A percentile compares a stretch with the other conserved stretches of the same genome.
Evolutionary conservation across 2,888 invertebrate species (phyloP).

Genomic region (Xanthorhoe designata): DNA sequence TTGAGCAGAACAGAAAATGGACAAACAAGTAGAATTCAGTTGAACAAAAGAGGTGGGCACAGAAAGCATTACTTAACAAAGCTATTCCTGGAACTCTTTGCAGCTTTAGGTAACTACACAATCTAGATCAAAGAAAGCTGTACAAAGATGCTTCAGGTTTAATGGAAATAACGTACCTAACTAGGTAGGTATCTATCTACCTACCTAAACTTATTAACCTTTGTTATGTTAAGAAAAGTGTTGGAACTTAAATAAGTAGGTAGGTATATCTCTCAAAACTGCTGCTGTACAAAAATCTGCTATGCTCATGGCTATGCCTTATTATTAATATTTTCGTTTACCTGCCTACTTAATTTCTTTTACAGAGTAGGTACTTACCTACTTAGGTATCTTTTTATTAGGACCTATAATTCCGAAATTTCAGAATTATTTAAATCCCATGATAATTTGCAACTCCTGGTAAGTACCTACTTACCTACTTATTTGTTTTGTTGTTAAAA

Average conservation of each 20-base stretch:
- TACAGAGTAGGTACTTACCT: not conserved
- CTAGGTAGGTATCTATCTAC: no score
- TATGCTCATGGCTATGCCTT: not conserved
- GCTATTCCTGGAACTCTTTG: conserved; percentile 41
- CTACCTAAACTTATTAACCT: no score
- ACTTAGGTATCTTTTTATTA: no score
- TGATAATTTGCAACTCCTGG: no score
- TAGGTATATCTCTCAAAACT: not conserved
- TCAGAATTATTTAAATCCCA: no score
- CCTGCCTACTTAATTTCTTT: not conserved
- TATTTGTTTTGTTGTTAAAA: no score
- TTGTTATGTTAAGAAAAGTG: no score
- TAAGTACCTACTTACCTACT: no score
- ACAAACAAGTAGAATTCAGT: conserved; percentile 29
- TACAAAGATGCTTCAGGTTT: conserved; percentile 22
- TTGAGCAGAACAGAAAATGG: conserved; percentile 32
- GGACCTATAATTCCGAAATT: no score
- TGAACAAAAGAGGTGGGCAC: conserved; percentile 46
- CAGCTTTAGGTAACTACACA: conserved; percentile 41
- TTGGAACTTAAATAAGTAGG: not conserved
- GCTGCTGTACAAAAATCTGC: not conserved
- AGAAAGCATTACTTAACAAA: conserved; percentile 41
- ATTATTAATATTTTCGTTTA: not conserved
- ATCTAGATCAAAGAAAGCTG: conserved; percentile 23
- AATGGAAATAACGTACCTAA: not conserved